Evolutionary conservation across 2,888 invertebrate genomes (phyloP), one percentile per base, ranked within the genome.

Genomic region (Caenorhabditis sp.): DNA sequence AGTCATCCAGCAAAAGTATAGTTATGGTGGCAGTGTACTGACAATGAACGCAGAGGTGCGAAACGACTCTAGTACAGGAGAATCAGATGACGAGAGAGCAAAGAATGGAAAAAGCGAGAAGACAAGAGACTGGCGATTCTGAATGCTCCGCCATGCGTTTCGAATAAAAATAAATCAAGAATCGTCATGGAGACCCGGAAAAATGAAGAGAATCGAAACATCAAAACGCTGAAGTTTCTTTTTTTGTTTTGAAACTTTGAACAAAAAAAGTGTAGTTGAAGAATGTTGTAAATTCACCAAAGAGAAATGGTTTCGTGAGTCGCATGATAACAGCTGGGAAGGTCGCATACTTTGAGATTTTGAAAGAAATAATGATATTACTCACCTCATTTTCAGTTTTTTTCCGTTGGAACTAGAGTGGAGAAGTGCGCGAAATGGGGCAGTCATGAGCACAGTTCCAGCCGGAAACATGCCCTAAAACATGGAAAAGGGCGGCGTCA

Each of bases 171-270:
- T 40, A 40, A 24, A 24, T 40, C 11, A n/a, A 9, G 18, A 60
- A 37, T 55, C 51, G 55, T 44, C 67, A 67, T 67, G 55, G 67
- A 67, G 9, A 55, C 67, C 67, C 67, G 67, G 28, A 24, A 24
- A 13, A 40, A 40, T 13, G 9, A 13, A 13, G 40, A 9, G 13
- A 40, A 40, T 40, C 40, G 13, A 40, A 40, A 40, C 6, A 40
- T 40, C 40, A 40, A 40, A 40, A 8, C 2, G 13, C 40, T 40
- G 40, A 40, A 40, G 40, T 40, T 40, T 40, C 40, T 40, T 13
- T 6, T 32, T 32, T 32, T 4, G 32, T 6, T 6, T 40, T 13
- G 40, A 40, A 13, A 13, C 13, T 40, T 40, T 40, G 9, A 8
- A 40, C 13, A 13, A 40, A 8, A 40, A 40, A 40, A 40, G n/a